Evolutionary conservation across 2,797 vertebrate genomes (phyloP).

Genomic region (Sebastes umbrosus): DNA sequence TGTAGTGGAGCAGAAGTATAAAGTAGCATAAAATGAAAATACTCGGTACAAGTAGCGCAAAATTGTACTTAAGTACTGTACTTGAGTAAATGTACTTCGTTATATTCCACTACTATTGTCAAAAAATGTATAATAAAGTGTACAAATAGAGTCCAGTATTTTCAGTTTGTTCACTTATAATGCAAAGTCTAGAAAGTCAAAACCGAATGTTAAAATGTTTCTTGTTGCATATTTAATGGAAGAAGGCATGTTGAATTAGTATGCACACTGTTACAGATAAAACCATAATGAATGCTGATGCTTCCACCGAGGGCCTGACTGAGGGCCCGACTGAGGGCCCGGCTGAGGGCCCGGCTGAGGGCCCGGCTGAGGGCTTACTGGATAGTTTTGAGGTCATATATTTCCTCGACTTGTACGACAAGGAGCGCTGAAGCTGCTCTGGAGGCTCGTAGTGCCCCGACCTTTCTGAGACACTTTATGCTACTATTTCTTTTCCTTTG

Average conservation of each 20-base stretch:
- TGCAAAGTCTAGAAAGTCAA: background rate
- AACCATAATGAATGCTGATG: background rate
- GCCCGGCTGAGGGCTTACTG: background rate
- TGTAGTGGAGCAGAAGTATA: background rate
- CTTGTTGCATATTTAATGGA: background rate
- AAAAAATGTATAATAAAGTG: background rate
- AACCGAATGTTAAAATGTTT: background rate
- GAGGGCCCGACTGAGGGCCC: background rate
- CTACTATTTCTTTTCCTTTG: fast-evolving
- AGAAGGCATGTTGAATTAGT: background rate
- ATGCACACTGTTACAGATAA: background rate
- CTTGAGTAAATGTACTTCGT: background rate
- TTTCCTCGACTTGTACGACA: too few species aligned
- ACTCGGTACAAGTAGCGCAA: background rate
- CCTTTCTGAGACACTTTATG: too few species aligned
- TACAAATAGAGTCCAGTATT: background rate
- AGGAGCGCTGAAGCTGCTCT: background rate
- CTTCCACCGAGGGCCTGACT: background rate
- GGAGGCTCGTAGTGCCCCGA: background rate
- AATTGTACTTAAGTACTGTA: background rate
- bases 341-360: background rate
- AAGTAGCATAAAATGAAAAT: background rate
- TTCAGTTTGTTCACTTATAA: background rate
- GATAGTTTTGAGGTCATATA: background rate
- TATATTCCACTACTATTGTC: background rate